A percentile compares a stretch with the other conserved stretches of the same genome.
phyloP scores from a whole-genome alignment of 2,797 vertebrate genomes.

The Cuniculus paca region DNA sequence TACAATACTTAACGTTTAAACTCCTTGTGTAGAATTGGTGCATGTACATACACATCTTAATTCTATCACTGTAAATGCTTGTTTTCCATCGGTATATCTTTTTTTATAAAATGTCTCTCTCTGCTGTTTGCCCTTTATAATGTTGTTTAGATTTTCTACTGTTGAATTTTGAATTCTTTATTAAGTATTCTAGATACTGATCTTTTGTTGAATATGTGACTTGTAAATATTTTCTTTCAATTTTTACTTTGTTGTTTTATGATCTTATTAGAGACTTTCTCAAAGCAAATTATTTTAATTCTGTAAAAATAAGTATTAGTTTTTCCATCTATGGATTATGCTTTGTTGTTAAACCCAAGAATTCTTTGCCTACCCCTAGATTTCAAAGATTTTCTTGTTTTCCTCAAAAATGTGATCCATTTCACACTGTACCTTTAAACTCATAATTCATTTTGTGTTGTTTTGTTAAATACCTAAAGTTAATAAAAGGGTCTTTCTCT shows the following conservation, averaged over 20 bases:
- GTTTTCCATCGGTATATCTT: not conserved
- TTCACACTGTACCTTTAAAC: slow-evolving; percentile 31
- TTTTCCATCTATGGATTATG: not conserved
- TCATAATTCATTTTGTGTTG: not conserved
- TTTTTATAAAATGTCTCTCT: not conserved
- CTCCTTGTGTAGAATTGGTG: not conserved
- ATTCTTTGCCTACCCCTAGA: not conserved
- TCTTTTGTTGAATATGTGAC: not conserved
- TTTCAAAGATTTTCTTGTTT: not conserved
- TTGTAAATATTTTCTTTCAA: slow-evolving; percentile 2
- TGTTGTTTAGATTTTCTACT: not conserved
- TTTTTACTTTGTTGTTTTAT: not conserved
- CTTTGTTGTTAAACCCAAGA: not conserved
- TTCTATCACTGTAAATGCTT: not conserved
- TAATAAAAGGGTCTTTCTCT: not conserved
- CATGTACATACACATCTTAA: not conserved
- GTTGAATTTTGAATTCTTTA: not conserved
- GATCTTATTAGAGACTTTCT: not conserved
- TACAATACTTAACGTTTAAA: not conserved
- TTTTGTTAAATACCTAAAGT: not conserved
- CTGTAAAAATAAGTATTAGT: not conserved
- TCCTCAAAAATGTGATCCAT: not conserved
- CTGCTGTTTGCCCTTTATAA: not conserved
- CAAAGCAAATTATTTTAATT: not conserved
- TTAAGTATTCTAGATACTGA: not conserved